Evolutionary conservation across 2,888 invertebrate genomes (phyloP).

Genomic region (Plebejus melissa): DNA sequence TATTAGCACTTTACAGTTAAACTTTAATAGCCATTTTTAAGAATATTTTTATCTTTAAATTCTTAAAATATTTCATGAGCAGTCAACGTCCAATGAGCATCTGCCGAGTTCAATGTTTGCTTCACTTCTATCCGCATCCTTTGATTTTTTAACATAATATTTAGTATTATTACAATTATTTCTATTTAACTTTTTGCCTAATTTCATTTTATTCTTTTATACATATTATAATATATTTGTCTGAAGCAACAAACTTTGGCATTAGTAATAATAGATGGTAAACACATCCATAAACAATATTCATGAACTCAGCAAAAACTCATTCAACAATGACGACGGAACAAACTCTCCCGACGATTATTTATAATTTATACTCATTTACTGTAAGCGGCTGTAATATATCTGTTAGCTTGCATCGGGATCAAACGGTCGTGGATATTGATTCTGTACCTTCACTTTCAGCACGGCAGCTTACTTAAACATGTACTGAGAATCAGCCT

Average conservation of each 20-base stretch:
- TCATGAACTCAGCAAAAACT: neutral
- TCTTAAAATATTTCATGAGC: neutral
- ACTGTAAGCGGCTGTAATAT: neutral
- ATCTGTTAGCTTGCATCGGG: neutral
- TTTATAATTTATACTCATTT: no score
- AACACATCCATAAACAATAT: neutral
- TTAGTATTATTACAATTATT: neutral
- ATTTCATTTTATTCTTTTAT: no score
- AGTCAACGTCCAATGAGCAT: neutral
- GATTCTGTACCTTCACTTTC: constrained; percentile 30
- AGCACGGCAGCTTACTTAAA: constrained; percentile 26
- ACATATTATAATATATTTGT: no score
- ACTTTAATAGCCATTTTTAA: neutral
- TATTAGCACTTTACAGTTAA: neutral
- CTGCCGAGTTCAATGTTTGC: neutral
- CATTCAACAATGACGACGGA: neutral
- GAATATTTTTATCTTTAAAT: neutral
- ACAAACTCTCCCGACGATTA: neutral
- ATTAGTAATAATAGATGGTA: neutral
- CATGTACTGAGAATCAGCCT: constrained; percentile 29
- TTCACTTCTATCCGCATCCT: neutral
- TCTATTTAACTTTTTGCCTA: neutral
- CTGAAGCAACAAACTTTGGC: neutral
- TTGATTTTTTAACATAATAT: no score
- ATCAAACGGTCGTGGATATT: neutral